Conservation (phyloP, 2,888 invertebrate genomes). For the Ganaspis brasiliensis region DNA sequence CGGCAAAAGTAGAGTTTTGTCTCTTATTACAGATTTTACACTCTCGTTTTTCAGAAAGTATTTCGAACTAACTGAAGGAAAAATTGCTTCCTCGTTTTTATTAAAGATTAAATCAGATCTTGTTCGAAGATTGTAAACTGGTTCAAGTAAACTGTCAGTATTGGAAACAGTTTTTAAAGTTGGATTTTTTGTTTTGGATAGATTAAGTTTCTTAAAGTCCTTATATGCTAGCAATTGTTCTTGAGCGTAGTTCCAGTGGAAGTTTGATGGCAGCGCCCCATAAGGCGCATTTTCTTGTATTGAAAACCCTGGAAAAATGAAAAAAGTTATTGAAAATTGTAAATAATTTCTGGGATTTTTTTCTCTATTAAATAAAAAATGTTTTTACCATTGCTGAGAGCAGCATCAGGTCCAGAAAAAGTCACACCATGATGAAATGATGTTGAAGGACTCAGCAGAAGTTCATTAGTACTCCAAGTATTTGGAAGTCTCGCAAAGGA, state of each 20-base stretch:
- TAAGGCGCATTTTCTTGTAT: slow-evolving; percentile 73
- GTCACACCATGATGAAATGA: slow-evolving; percentile 70
- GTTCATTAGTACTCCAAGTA: background rate
- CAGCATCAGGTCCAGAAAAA: slow-evolving; percentile 62
- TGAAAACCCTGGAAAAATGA: slow-evolving; percentile 69
- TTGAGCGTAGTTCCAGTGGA: slow-evolving; percentile 70
- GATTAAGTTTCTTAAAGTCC: slow-evolving; percentile 57
- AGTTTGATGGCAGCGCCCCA: slow-evolving; percentile 75
- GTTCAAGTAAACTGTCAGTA: background rate
- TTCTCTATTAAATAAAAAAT: slow-evolving; percentile 15
- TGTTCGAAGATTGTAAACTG: background rate
- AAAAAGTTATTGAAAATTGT: background rate
- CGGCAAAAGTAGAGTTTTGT: background rate
- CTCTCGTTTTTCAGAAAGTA: background rate
- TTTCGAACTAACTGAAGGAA: background rate
- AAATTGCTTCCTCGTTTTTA: background rate
- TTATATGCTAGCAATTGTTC: slow-evolving; percentile 72
- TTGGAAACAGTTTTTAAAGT: background rate
- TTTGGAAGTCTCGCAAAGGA: background rate
- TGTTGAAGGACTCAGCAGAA: slow-evolving; percentile 49
- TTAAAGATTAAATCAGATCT: background rate
- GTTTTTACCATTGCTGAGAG: slow-evolving; percentile 72
- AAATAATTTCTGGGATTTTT: background rate
- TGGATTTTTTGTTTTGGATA: slow-evolving; percentile 3
- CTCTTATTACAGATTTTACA: background rate